Evolutionary conservation across 1,140 invertebrate species (phyloP).

Genomic region (Fopius arisanus): DNA sequence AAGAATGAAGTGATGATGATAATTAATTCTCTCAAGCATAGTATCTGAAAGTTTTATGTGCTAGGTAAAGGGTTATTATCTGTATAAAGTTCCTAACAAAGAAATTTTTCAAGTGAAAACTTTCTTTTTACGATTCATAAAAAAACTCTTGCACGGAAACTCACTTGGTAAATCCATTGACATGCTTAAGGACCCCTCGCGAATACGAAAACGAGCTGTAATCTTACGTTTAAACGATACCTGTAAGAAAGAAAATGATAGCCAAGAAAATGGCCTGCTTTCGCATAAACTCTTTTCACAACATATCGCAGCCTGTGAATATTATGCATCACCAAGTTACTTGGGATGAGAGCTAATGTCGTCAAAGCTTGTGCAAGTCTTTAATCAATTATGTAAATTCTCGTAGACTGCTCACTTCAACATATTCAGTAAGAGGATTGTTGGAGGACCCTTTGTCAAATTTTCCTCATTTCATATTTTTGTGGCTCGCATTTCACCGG

Average conservation of each 20-base stretch:
- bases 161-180: not conserved
- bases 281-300: not conserved
- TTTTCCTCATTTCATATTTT: slow-evolving; percentile 16
- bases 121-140: slow-evolving; percentile 9
- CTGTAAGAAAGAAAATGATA: not conserved
- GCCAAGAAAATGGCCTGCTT: not conserved
- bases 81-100: not conserved
- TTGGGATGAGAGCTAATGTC: not conserved
- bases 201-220: not conserved
- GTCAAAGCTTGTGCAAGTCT: slow-evolving; percentile 42
- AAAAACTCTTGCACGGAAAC: not conserved
- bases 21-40: not conserved
- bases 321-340: not conserved
- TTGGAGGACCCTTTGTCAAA: slow-evolving; percentile 36
- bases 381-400: slow-evolving; percentile 65
- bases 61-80: not conserved
- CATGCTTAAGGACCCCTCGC: not conserved
- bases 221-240: not conserved
- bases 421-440: slow-evolving; percentile 17
- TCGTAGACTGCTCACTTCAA: slow-evolving; percentile 40
- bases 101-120: not conserved
- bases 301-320: not conserved
- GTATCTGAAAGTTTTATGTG: not conserved
- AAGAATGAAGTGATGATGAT: not conserved
- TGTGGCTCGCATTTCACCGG: not conserved